Percentiles rank a stretch among this genome's conserved stretches.
Conservation (phyloP, 2,888 invertebrate species). For the Furcula furcula region DNA sequence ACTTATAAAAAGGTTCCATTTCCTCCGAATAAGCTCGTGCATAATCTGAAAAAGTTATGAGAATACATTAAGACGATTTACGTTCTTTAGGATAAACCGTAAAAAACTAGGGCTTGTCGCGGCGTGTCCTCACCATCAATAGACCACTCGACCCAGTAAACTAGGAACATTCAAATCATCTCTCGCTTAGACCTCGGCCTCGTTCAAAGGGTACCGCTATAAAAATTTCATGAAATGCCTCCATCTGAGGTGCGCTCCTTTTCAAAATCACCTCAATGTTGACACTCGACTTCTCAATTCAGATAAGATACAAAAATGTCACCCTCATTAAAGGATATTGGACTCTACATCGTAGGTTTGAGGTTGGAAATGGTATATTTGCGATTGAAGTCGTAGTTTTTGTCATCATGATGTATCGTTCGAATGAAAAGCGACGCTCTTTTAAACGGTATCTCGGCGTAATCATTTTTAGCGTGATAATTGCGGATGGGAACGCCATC, state of each 20-base stretch:
- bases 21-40: neutral
- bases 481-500: conserved; percentile 42
- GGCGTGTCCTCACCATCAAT: conserved; percentile 54
- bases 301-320: conserved; percentile 30
- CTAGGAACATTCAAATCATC: conserved; percentile 60
- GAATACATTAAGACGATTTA: conserved; percentile 3
- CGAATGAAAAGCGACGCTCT: conserved; percentile 42
- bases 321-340: conserved; percentile 21
- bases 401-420: conserved; percentile 29
- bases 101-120: conserved; percentile 42
- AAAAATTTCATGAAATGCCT: conserved; percentile 61
- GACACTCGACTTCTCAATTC: conserved; percentile 33
- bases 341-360: conserved; percentile 29
- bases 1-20: neutral
- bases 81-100: conserved; percentile 38
- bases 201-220: conserved; percentile 57
- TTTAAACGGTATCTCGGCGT: conserved; percentile 43
- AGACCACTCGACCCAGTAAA: conserved; percentile 65
- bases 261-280: conserved; percentile 49
- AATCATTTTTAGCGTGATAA: conserved; percentile 51
- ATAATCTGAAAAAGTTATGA: neutral
- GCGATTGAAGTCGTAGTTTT: conserved; percentile 16
- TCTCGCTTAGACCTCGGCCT: conserved; percentile 49
- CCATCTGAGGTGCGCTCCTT: conserved; percentile 41
- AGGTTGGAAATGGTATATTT: conserved; percentile 24